A percentile compares a stretch with the other conserved stretches of the same genome.
Evolutionary conservation across 1,140 invertebrate genomes (phyloP).

Genomic region (Drosophila mauritiana): DNA sequence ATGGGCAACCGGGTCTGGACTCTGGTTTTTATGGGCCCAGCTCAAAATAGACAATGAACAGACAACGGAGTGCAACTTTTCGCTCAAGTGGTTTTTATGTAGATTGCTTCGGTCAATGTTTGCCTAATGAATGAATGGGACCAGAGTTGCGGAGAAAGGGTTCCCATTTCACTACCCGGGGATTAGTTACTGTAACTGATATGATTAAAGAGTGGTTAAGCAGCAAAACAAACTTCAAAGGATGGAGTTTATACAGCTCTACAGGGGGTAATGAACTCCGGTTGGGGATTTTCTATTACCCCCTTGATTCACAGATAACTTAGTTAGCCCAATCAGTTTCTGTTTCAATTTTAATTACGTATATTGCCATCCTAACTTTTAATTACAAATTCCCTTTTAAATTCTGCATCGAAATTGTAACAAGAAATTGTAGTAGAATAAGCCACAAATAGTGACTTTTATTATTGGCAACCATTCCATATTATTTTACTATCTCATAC

Average conservation of each 20-base stretch:
- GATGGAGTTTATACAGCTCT: neutral
- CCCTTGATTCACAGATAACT: neutral
- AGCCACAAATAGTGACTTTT: neutral
- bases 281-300: slow-evolving; percentile 5
- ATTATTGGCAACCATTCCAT: too few relatives aligned
- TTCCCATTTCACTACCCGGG: slow-evolving; percentile 5
- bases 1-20: too few relatives aligned
- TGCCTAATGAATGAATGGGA: slow-evolving; percentile 69
- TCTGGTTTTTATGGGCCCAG: slow-evolving; percentile 47
- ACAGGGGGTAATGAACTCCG: neutral
- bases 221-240: slow-evolving; percentile 42
- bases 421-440: neutral
- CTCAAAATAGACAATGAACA: slow-evolving; percentile 25
- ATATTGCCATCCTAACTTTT: neutral
- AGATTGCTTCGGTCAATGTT: slow-evolving; percentile 57
- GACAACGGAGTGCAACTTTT: slow-evolving; percentile 60
- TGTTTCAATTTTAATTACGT: neutral
- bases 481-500: neutral
- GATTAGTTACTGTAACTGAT: slow-evolving; percentile 44
- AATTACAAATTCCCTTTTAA: neutral
- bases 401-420: neutral
- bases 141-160: slow-evolving; percentile 35
- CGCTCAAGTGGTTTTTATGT: slow-evolving; percentile 56
- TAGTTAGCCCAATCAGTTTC: neutral
- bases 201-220: slow-evolving; percentile 37